Base-by-base conservation (phyloP, 2,113 vertebrate species). In the Anoura caudifer region DNA sequence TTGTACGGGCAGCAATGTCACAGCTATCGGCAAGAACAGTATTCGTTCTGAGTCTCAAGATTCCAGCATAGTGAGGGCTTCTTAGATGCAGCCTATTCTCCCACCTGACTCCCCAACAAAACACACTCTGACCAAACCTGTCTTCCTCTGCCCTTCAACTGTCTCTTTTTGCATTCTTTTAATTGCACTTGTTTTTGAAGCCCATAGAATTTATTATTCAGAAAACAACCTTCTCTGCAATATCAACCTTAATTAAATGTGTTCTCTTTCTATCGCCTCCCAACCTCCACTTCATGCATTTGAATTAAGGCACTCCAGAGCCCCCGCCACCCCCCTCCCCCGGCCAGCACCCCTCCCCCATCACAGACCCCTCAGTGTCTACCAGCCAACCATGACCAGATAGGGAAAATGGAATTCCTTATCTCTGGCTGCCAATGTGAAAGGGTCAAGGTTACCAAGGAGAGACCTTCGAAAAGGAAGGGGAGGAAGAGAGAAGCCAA, bases 361-460 rank as follows among this genome's bases (percentile, higher is more conserved):
- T 79, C 56, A 4, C 90, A 90, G 88, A 94, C 96, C 97, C 98
- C 97, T 96, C 98, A 97, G 96, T 95, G 97, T 97, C 95, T 96
- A 95, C 95, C 97, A 98, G 90, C 92, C 97, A 98, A 98, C 97
- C 98, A 94, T 97, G 97, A 98, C 98, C 97, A 98, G 99, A 99
- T 98, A 98, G 98, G 96, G 98, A 96, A 98, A 99, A 98, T 99
- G 98, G 98, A 97, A 98, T 98, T 98, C 98, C 98, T 98, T 99
- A 98, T 99, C 98, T 98, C 92, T 94, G 87, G 65, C 93, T 96
- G 95, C 94, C 96, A 96, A 97, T 96, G 97, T 96, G 98, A 98
- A 99, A 98, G 99, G 97, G 98, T 99, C 98, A 99, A 98, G 98
- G 98, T 99, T 98, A 98, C 96, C 92, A 97, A 98, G 98, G 98